Conservation (phyloP, 1,140 invertebrate genomes). For the Euura lappo region DNA sequence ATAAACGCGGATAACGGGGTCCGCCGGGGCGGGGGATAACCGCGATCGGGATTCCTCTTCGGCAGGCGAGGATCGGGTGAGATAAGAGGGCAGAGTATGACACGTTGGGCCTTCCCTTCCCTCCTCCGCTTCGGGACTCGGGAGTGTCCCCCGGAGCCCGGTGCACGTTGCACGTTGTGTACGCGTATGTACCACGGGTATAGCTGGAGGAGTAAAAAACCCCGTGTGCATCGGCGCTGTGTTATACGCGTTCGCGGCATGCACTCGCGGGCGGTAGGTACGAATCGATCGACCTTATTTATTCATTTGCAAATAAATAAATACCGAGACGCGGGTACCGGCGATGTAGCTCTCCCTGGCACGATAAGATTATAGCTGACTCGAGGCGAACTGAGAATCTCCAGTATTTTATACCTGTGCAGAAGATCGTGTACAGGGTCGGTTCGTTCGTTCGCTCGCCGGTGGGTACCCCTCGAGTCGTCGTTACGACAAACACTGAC, state of each 20-base stretch:
- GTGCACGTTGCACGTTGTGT: no score
- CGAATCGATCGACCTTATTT: slow-evolving; percentile 60
- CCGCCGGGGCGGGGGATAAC: slow-evolving; percentile 25
- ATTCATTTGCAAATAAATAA: slow-evolving; percentile 58
- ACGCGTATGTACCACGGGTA: no score
- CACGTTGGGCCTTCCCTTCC: slow-evolving; percentile 32
- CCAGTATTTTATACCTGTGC: no score
- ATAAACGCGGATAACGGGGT: no score
- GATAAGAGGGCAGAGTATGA: slow-evolving; percentile 56
- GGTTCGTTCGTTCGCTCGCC: no score
- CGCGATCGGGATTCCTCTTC: slow-evolving; percentile 52
- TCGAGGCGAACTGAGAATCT: no score
- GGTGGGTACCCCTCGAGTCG: no score
- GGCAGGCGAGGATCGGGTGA: slow-evolving; percentile 26
- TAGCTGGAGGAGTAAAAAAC: no score
- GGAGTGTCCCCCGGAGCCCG: slow-evolving; percentile 9
- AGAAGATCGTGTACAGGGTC: no score
- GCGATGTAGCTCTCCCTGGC: slow-evolving; percentile 44
- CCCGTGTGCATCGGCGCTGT: neutral
- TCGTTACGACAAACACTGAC: no score
- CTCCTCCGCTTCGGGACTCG: slow-evolving; percentile 20
- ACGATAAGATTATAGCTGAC: slow-evolving; percentile 48
- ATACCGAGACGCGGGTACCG: slow-evolving; percentile 42
- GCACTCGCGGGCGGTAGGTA: slow-evolving; percentile 15
- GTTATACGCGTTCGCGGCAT: neutral